A percentile compares a stretch with the other conserved stretches of the same genome.
Conservation (phyloP, 92 coral and sea anemone species). For the Micromussa lordhowensis region DNA sequence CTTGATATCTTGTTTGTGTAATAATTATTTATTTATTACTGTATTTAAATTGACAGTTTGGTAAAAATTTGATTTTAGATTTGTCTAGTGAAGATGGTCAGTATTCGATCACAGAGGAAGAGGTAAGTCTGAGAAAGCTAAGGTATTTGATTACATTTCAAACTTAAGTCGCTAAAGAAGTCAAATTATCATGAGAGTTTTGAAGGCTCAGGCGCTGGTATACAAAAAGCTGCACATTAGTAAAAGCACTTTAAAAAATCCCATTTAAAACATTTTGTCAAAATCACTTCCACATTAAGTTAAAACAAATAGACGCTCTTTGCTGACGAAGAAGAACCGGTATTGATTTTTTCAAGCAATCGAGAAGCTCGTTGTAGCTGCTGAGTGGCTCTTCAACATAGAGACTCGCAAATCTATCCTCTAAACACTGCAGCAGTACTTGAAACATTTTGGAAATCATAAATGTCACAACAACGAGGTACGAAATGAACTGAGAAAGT, state of each 20-base stretch:
- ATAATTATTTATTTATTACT: too few species aligned
- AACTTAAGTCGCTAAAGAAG: background rate
- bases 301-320: too few species aligned
- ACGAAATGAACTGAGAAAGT: too few species aligned
- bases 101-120: background rate
- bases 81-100: background rate
- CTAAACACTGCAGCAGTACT: background rate
- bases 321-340: too few species aligned
- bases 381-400: background rate
- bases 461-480: too few species aligned
- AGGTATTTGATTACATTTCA: background rate
- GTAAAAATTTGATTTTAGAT: background rate
- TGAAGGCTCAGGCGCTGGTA: background rate
- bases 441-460: background rate
- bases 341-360: too few species aligned
- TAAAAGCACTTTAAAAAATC: background rate
- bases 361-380: background rate
- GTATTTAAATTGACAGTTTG: background rate
- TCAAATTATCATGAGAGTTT: too few species aligned
- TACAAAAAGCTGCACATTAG: background rate
- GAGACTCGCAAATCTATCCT: background rate
- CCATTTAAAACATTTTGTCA: too few species aligned
- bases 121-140: background rate
- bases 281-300: too few species aligned
- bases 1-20: too few species aligned